phyloP scores from a whole-genome alignment of 2,113 vertebrate genomes.

The Phycodurus eques region DNA sequence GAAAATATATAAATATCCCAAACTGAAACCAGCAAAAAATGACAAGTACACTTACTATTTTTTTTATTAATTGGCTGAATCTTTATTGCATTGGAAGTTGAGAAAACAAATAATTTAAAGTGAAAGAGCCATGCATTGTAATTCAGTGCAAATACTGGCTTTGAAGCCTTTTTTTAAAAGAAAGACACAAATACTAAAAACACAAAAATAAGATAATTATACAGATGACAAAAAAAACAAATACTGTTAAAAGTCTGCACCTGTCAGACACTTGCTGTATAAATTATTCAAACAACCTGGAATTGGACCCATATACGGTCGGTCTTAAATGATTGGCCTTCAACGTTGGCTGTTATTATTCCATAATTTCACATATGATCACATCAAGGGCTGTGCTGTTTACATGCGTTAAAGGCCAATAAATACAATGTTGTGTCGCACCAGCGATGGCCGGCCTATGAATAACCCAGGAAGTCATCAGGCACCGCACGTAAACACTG shows the following conservation, averaged over 20 bases:
- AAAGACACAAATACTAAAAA: constrained; percentile 50
- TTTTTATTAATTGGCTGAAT: constrained; percentile 10
- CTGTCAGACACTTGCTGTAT: constrained; percentile 60
- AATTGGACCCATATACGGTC: constrained; percentile 23
- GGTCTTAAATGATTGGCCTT: constrained; percentile 16
- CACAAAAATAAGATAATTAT: constrained; percentile 52
- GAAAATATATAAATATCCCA: not conserved
- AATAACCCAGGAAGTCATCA: constrained; percentile 45
- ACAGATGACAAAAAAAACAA: constrained; percentile 62
- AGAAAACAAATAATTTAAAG: constrained; percentile 65
- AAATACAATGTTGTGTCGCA: constrained; percentile 6
- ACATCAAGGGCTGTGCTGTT: constrained; percentile 11
- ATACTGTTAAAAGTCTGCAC: constrained; percentile 66
- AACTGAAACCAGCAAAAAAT: not conserved
- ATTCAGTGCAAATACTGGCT: constrained; percentile 70
- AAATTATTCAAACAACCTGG: constrained; percentile 27
- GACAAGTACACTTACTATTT: not conserved
- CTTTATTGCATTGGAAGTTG: constrained; percentile 62
- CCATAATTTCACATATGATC: constrained; percentile 46
- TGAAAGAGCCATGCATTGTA: constrained; percentile 59
- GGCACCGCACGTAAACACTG: constrained; percentile 28
- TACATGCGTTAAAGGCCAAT: constrained; percentile 17
- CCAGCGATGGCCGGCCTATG: constrained; percentile 17
- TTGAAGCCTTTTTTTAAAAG: constrained; percentile 50
- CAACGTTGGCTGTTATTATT: constrained; percentile 19